Evolutionary conservation across 2,888 invertebrate genomes (phyloP), one percentile per base, ranked within the genome.

Genomic region (Bugula neritina): DNA sequence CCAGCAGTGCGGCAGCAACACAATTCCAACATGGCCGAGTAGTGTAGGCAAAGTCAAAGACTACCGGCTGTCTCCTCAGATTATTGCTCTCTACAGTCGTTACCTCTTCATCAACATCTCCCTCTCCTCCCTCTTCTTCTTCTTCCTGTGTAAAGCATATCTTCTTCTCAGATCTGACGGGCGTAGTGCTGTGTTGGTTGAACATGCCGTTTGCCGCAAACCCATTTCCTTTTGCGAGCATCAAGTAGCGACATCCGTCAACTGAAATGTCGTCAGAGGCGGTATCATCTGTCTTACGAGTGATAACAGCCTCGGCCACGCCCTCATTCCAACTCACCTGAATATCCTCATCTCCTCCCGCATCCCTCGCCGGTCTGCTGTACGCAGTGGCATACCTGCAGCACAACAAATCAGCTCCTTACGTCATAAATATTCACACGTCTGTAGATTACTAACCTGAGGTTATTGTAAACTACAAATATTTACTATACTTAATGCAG

Each of bases 231-330:
- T 74, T 73, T 3, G 75, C 74, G 63, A 74, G 76, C 29, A 78
- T 54, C 54, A 79, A 73, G 69, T 76, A 75, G 1, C 74, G 75
- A 82, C 87, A 88, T 17, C 13, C 63, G 31, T 25, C 27, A 2
- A 63, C 5, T 13, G 63, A 63, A 31, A 63, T 29, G n/a, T 63
- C 63, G n/a, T 63, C 63, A 13, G 23, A 13, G 3, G 21, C 27
- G 31, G 17, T 27, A 10, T 25, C 34, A 5, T 5, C 63, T 2
- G 10, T 5, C 10, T 63, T 27, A 10, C 25, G 5, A 10, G 25
- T 63, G 25, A 25, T 34, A 34, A 63, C 17, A 17, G 27, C 27
- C 27, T 13, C 63, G 29, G 17, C 63, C 10, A 29, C 31, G 21
- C 5, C 17, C 10, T 27, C 63, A 29, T 63, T 31, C 31, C 17